Evolutionary conservation across 2,888 invertebrate species (phyloP), one percentile per base, ranked within the genome.

Genomic region (Drosophila peninsularis): DNA sequence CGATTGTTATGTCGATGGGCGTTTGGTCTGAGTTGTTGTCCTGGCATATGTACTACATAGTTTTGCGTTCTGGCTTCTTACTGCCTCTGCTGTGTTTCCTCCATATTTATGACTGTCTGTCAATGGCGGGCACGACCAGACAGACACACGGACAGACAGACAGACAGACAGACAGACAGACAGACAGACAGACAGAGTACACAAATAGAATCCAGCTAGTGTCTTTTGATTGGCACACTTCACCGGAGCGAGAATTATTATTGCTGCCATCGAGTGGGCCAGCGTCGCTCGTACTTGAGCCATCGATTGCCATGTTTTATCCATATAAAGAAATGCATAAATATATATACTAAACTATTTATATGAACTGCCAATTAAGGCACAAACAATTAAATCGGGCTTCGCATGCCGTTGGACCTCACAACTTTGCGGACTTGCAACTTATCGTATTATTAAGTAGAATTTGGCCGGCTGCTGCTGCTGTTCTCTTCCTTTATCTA

Each of bases 1-100:
- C 69, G 86, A 82, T 82, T 82, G 82, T 82, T 82, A 82, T 83
- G 82, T 82, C 82, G 86, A 80, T 81, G 76, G 65, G 41, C 64
- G 62, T 58, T 56, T 61, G 64, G 67, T 44, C 67, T 66, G 24
- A 70, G 62, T 70, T 62, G 68, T 78, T 60, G 64, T 56, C 36
- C 56, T 60, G 56, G 62, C 67, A 61, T 67, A 71, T 73, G 71
- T 75, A 69, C 70, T 72, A 62, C 66, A 64, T 65, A 70, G 67
- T 80, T 69, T 75, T 45, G 10, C 34, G 27, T 56, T 45, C 66
- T 69, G 21, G 27, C 42, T 50, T 21, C 50, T 64, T 62, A 65
- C 62, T 61, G 69, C 68, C 71, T 60, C 71, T 71, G 72, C 79
- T 3, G 65, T 60, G 70, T 75, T 45, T 53, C 58, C 57, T 4